Base-by-base conservation (phyloP, 2,113 vertebrate genomes). In the Calidris pygmaea region DNA sequence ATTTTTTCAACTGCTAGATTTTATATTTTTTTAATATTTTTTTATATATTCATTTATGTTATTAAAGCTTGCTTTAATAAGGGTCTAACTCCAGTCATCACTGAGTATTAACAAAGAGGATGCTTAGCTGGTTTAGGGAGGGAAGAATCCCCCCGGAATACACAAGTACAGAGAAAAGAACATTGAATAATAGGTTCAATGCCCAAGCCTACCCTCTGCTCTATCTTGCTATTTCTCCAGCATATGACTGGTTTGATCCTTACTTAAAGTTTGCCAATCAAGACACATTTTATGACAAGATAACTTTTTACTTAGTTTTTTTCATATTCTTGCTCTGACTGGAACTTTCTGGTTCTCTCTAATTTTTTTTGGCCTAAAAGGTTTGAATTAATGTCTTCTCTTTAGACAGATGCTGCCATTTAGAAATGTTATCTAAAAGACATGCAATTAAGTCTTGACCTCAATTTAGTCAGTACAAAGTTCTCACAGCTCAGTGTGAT, bases 371-470 rank as follows among this genome's bases (percentile, higher is more conserved):
- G 56, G 30, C 80, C 52, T 94, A 75, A 89, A 80, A 89, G 66
- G 39, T 43, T 95, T 91, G 73, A 92, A 59, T 95, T 92, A 56
- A 75, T 79, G 35, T 78, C 56, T 88, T 75, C 16, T 75, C 70
- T 87, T 88, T n/a, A 91, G 82, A 55, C 59, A 83, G 59, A 92
- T 47, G 13, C 63, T 93, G 59, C 67, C 59, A 71, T 56, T 86
- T 88, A 43, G 59, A 84, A 94, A 50, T 83, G 35, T 55, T 95
- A 90, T 91, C 89, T 90, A 41, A 81, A 94, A 85, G 93, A 86
- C 32, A 75, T 12, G 47, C 75, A 80, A 74, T 93, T 88, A 84
- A 84, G 93, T 95, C 56, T 84, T 86, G 85, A 91, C 95, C 90
- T 90, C 88, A 84, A 4, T 92, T 93, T 93, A 84, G 39, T 82